Evolutionary conservation across 2,888 invertebrate genomes (phyloP).

Genomic region (Hemithea aestivaria): DNA sequence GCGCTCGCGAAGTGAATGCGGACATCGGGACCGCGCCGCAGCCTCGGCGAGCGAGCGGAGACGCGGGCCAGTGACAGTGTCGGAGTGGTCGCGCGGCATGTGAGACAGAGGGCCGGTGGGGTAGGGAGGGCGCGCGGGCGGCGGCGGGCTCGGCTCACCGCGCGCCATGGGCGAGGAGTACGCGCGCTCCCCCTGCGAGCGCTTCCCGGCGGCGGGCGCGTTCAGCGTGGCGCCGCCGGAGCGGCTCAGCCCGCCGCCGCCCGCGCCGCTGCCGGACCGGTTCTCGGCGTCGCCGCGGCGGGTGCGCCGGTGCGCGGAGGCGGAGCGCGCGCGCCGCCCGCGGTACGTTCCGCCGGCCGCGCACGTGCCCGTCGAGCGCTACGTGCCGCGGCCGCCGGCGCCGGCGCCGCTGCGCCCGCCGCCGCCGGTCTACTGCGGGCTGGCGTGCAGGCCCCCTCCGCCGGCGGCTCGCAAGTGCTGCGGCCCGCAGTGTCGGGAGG

Average conservation of each 20-base stretch:
- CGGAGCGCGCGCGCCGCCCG: conserved; percentile 81
- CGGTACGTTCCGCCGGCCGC: conserved; percentile 84
- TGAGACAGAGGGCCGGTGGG: conserved; percentile 61
- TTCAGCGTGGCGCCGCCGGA: conserved; percentile 83
- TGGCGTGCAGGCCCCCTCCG: conserved; percentile 68
- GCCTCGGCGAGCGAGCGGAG: conserved; percentile 55
- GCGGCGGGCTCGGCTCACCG: conserved; percentile 73
- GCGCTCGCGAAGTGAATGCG: conserved; percentile 75
- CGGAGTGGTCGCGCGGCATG: conserved; percentile 66
- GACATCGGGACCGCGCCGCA: conserved; percentile 67
- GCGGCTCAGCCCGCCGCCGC: conserved; percentile 81
- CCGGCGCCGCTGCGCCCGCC: conserved; percentile 68
- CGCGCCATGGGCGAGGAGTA: conserved; percentile 77
- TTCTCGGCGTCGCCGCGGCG: conserved; percentile 78
- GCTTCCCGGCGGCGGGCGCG: conserved; percentile 76
- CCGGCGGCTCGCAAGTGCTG: conserved; percentile 66
- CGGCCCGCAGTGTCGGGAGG: conserved; percentile 69
- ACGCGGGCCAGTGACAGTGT: conserved; percentile 62
- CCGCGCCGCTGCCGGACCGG: conserved; percentile 80
- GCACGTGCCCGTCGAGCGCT: conserved; percentile 85
- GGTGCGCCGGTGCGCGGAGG: conserved; percentile 82
- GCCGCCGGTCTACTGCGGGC: conserved; percentile 77
- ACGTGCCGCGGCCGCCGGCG: conserved; percentile 81
- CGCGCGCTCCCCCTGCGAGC: conserved; percentile 77
- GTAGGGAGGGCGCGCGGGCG: conserved; percentile 69